These are phyloP conservation scores for Heliconius hortense DNA, from an alignment of 2,888 invertebrate species.

Conservation along the genomic window DNA sequence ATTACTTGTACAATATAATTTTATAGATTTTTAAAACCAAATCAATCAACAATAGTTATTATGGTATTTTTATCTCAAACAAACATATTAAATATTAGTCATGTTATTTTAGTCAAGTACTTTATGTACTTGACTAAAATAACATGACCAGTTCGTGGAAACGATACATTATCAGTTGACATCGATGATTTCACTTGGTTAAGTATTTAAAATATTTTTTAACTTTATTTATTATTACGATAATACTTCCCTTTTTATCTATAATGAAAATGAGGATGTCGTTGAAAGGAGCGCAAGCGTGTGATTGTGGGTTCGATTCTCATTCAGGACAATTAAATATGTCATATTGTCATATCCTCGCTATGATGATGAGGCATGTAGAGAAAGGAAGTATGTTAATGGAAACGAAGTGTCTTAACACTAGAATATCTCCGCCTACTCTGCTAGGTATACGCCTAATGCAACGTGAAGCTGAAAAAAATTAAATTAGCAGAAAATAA, in stretches of 20 bases:
- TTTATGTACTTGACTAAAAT: no score
- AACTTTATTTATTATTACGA: neutral
- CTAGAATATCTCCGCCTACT: no score
- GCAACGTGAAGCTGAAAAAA: no score
- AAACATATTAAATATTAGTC: constrained; percentile 1
- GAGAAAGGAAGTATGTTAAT: no score
- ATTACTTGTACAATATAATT: neutral
- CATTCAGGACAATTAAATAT: no score
- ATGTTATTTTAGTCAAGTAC: constrained; percentile 12
- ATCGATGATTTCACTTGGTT: constrained; percentile 25
- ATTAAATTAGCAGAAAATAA: neutral
- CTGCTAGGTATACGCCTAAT: no score
- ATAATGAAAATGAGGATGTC: neutral
- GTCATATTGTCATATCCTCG: no score
- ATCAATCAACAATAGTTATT: neutral
- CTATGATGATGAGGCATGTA: no score
- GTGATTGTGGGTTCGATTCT: no score
- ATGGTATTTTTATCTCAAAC: neutral
- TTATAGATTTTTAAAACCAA: neutral
- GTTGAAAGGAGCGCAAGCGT: no score
- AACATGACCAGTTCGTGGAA: constrained; percentile 26
- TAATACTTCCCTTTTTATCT: neutral
- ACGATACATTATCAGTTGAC: constrained; percentile 27
- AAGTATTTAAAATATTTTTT: constrained; percentile 20
- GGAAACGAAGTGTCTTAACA: no score